Evolutionary conservation across 23 tunicate species (phyloP), one percentile per base, ranked within the genome.

Genomic region (Halocynthia aurantium): DNA sequence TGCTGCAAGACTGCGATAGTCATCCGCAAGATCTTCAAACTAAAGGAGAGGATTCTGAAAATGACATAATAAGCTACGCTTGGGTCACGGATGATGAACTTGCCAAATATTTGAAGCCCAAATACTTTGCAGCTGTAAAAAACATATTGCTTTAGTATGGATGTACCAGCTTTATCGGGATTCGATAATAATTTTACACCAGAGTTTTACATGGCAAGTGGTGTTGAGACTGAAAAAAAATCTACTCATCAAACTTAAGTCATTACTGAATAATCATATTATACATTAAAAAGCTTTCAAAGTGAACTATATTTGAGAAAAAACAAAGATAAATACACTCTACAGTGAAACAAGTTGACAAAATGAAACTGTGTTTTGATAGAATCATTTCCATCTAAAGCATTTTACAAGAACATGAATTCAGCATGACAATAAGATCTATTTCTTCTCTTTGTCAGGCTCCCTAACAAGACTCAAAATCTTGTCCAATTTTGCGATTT

Each of bases 391-490:
- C 63, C 63, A 15, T n/a, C 63, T 58, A 13, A 58, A n/a, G 17
- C 63, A 13, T 15, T 58, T 13, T 65, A 65, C 31, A 15, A 10
- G 49, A 65, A 65, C 22, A 9, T 10, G 19, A 6, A 15, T 65
- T 65, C 70, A 65, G 19, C 22, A 65, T 15, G 6, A 65, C 22
- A 20, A 65, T 65, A 65, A 20, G 31, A 20, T 58, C 6, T 65
- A 86, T 73, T 86, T 79, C 15, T 74, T 86, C 22, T 86, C 92
- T 71, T 86, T 86, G 74, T 79, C 85, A 10, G 98, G 98, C 51
- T 92, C 98, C 49, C 98, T 81, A 7, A 92, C 98, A 44, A 92
- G 86, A 51, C 88, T 86, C 20, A 92, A 73, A 52, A 92, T 86
- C 69, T 92, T 92, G 52, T 92, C 98, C 55, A 92, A 77, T 74